Evolutionary conservation across 2,888 invertebrate genomes (phyloP).

Genomic region (Eilema depressum): DNA sequence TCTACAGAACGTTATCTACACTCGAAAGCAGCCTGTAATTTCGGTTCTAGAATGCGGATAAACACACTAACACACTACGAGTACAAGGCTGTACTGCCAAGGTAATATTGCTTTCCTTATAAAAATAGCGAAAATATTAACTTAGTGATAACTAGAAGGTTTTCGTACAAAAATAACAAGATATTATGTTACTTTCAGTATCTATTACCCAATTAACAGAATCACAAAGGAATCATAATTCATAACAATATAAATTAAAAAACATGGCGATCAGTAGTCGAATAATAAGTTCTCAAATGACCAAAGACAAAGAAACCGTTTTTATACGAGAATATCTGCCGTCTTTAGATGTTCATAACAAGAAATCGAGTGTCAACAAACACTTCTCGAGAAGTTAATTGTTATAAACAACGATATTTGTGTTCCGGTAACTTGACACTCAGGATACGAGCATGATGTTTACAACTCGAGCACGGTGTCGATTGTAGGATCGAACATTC

Average conservation of each 20-base stretch:
- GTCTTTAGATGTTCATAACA: conserved; percentile 3
- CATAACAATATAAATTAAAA: not conserved
- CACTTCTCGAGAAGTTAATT: conserved; percentile 32
- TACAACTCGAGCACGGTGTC: conserved; percentile 12
- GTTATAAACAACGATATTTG: conserved; percentile 19
- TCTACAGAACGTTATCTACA: not conserved
- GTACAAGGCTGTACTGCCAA: not conserved
- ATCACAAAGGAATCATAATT: not conserved
- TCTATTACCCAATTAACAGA: not conserved
- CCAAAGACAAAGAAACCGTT: not conserved
- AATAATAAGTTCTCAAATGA: not conserved
- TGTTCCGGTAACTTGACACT: conserved; percentile 32
- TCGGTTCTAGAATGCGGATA: not conserved
- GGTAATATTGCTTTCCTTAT: not conserved
- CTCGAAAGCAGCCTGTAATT: not conserved
- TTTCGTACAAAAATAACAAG: not conserved
- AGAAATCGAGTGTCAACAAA: conserved; percentile 12
- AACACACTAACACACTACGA: not conserved
- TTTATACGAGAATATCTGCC: not conserved
- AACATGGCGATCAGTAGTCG: not conserved
- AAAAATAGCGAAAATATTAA: not conserved
- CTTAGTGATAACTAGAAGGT: not conserved
- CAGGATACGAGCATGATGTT: conserved; percentile 20
- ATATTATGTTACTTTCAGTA: not conserved
- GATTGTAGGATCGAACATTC: not conserved